phyloP scores from a whole-genome alignment of 1,140 invertebrate genomes.

The Drosophila oshimai region DNA sequence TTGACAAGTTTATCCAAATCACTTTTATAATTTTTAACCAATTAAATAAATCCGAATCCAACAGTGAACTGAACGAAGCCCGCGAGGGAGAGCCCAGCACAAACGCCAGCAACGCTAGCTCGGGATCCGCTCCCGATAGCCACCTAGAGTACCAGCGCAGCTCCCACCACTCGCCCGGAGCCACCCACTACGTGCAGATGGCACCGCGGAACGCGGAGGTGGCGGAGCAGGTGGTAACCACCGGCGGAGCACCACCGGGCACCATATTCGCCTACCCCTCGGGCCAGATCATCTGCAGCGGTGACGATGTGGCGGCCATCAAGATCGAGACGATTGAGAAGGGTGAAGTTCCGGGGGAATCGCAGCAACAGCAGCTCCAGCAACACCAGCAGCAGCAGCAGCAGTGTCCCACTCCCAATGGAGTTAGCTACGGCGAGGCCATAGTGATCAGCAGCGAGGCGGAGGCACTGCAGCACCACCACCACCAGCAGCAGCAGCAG shows the following conservation, averaged over 20 bases:
- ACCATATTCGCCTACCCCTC: slow-evolving; percentile 62
- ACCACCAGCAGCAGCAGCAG: slow-evolving; percentile 62
- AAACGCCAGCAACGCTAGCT: slow-evolving; percentile 57
- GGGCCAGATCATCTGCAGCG: slow-evolving; percentile 61
- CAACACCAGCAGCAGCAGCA: slow-evolving; percentile 58
- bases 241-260: slow-evolving; percentile 15
- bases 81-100: slow-evolving; percentile 60
- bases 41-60: not conserved
- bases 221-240: slow-evolving; percentile 41
- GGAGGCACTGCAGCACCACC: slow-evolving; percentile 65
- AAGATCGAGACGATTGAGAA: slow-evolving; percentile 75
- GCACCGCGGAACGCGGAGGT: slow-evolving; percentile 66
- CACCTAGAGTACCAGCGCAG: slow-evolving; percentile 63
- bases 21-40: no score
- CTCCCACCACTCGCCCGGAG: slow-evolving; percentile 54
- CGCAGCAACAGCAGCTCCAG: slow-evolving; percentile 60
- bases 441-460: slow-evolving; percentile 62
- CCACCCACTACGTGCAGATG: slow-evolving; percentile 75
- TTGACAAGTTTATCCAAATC: no score
- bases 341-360: slow-evolving; percentile 32
- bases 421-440: slow-evolving; percentile 55
- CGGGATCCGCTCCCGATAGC: slow-evolving; percentile 45
- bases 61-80: slow-evolving; percentile 64
- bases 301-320: slow-evolving; percentile 59
- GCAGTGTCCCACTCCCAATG: slow-evolving; percentile 68